phyloP scores from a whole-genome alignment of 2,113 vertebrate species.

The Sander vitreus region DNA sequence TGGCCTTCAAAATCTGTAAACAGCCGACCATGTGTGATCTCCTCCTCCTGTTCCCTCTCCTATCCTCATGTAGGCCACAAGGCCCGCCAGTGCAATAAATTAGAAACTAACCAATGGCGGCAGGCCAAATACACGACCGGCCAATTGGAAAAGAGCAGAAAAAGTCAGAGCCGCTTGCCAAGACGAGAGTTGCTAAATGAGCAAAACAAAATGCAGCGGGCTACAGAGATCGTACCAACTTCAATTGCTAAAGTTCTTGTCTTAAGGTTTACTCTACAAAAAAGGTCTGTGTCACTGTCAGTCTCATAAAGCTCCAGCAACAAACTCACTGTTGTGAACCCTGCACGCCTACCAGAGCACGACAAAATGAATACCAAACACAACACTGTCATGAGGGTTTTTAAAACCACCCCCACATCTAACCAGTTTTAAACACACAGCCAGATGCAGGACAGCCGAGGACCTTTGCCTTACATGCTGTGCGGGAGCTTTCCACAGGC shows the following conservation, averaged over 20 bases:
- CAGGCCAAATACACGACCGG: slow-evolving; percentile 34
- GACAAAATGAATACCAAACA: slow-evolving; percentile 5
- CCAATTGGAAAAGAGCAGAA: slow-evolving; percentile 55
- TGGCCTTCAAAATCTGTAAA: slow-evolving; percentile 63
- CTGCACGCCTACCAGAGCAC: not conserved
- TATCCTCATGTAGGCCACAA: slow-evolving; percentile 51
- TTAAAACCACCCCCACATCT: not conserved
- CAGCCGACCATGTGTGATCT: slow-evolving; percentile 68
- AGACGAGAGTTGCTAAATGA: slow-evolving; percentile 55
- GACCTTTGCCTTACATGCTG: slow-evolving; percentile 31
- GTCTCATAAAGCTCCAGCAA: slow-evolving; percentile 10
- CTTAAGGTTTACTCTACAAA: not conserved
- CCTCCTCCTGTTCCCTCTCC: slow-evolving; percentile 52
- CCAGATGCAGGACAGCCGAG: slow-evolving; percentile 6
- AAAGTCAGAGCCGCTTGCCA: slow-evolving; percentile 24
- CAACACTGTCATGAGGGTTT: not conserved
- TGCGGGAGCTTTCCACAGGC: slow-evolving; percentile 29
- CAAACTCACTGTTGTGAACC: not conserved
- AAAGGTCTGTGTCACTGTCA: slow-evolving; percentile 4
- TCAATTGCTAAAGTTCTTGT: not conserved
- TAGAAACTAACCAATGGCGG: slow-evolving; percentile 61
- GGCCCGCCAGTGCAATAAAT: slow-evolving; percentile 63
- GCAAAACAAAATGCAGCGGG: slow-evolving; percentile 10
- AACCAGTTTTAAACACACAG: slow-evolving; percentile 11
- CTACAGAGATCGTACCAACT: not conserved